Evolutionary conservation across 2,113 vertebrate genomes (phyloP).

Genomic region (Gorsachius goisagi): DNA sequence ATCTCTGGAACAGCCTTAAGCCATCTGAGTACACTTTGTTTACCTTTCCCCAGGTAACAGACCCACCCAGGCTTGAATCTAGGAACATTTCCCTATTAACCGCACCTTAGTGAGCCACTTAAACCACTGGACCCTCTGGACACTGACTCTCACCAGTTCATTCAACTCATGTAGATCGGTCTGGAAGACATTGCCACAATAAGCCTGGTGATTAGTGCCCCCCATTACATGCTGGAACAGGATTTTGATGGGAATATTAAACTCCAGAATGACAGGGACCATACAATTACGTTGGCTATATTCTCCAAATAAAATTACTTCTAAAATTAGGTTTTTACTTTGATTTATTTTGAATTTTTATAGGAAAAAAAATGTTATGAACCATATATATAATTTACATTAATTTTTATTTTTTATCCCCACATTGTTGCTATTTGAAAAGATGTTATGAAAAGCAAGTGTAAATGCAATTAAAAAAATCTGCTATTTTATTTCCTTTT

Average conservation of each 20-base stretch:
- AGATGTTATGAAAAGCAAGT: not conserved
- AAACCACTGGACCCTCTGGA: not conserved
- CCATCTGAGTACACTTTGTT: not conserved
- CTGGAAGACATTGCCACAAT: not conserved
- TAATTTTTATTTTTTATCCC: not conserved
- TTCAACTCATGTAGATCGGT: not conserved
- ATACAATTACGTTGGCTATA: not conserved
- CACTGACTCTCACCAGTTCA: not conserved
- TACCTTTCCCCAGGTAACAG: not conserved
- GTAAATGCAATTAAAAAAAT: not conserved
- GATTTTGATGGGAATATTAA: not conserved
- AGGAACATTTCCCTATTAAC: not conserved
- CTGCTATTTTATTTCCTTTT: not conserved
- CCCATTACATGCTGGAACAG: not conserved
- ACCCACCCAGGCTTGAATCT: not conserved
- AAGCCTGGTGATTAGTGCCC: not conserved
- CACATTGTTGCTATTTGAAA: rapidly evolving
- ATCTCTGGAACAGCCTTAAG: not conserved
- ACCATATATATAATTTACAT: not conserved
- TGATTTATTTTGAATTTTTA: not conserved
- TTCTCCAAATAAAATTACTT: not conserved
- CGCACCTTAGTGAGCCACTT: not conserved
- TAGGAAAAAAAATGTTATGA: not conserved
- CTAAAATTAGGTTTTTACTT: not conserved
- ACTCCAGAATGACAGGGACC: not conserved